A percentile compares a stretch with the other conserved stretches of the same genome.
These are phyloP conservation scores for Lysandra coridon DNA, from an alignment of 2,888 invertebrate genomes.

Conservation along the genomic window DNA sequence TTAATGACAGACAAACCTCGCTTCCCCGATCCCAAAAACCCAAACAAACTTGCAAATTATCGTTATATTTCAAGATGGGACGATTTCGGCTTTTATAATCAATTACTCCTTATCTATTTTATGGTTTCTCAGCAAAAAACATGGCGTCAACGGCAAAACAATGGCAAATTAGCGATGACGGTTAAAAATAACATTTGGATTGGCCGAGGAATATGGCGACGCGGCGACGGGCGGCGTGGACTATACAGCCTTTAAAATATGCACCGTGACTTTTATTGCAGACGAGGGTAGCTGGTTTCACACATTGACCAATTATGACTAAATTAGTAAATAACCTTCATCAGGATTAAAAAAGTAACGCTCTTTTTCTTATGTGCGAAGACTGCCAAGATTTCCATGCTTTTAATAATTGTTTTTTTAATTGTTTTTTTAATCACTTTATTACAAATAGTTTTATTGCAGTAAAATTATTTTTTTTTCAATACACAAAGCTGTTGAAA, in stretches of 20 bases:
- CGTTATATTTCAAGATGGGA: constrained; percentile 32
- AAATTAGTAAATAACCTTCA: background rate
- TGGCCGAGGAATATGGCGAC: constrained; percentile 49
- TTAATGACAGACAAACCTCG: background rate
- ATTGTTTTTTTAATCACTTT: background rate
- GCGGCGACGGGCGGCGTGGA: constrained; percentile 44
- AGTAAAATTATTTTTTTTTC: background rate
- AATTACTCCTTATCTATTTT: constrained; percentile 75
- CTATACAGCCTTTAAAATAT: constrained; percentile 52
- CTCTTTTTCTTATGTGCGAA: background rate
- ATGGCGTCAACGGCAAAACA: constrained; percentile 76
- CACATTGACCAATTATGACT: constrained; percentile 21
- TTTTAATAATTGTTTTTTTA: background rate
- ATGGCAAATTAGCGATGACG: constrained; percentile 79
- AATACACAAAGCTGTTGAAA: background rate
- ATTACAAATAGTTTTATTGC: background rate
- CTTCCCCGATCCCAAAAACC: background rate
- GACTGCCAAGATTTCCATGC: background rate
- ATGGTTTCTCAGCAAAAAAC: constrained; percentile 71
- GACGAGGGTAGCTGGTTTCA: constrained; percentile 25
- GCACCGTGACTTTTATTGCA: constrained; percentile 41
- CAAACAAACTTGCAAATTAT: constrained; percentile 37
- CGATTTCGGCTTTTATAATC: constrained; percentile 64
- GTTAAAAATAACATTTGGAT: constrained; percentile 73
- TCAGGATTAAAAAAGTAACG: background rate